Conservation (phyloP, 2,797 vertebrate species). For the Semaprochilodus insignis region DNA sequence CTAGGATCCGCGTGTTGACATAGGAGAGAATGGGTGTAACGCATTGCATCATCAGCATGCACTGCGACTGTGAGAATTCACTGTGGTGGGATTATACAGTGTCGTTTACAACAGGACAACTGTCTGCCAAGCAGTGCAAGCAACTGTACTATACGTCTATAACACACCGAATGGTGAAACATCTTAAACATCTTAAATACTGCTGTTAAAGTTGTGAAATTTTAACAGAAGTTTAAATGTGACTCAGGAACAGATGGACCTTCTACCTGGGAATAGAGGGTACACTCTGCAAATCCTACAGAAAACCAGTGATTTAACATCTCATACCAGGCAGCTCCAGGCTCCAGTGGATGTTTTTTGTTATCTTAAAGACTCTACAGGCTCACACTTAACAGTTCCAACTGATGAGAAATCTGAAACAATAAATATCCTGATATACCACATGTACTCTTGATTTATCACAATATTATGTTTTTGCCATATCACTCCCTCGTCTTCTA, state of each 20-base stretch:
- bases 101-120: slow-evolving; percentile 20
- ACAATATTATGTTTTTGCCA: no score
- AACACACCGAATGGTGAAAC: not conserved
- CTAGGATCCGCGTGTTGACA: slow-evolving; percentile 64
- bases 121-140: not conserved
- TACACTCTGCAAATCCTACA: not conserved
- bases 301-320: not conserved
- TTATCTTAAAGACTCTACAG: no score
- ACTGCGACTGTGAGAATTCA: slow-evolving; percentile 32
- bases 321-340: not conserved
- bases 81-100: slow-evolving; percentile 36
- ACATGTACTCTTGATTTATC: no score
- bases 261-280: not conserved
- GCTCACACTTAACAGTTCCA: no score
- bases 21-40: slow-evolving; percentile 70
- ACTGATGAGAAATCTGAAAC: no score
- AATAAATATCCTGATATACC: no score
- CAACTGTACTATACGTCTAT: slow-evolving; percentile 1
- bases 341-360: not conserved
- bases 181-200: not conserved
- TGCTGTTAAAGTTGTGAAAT: not conserved
- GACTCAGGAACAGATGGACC: slow-evolving; percentile 46
- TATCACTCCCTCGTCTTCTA: no score
- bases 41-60: slow-evolving; percentile 47
- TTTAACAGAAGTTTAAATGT: not conserved